Base-by-base conservation (phyloP, 2,888 invertebrate species). In the Drosophila melanosoma region DNA sequence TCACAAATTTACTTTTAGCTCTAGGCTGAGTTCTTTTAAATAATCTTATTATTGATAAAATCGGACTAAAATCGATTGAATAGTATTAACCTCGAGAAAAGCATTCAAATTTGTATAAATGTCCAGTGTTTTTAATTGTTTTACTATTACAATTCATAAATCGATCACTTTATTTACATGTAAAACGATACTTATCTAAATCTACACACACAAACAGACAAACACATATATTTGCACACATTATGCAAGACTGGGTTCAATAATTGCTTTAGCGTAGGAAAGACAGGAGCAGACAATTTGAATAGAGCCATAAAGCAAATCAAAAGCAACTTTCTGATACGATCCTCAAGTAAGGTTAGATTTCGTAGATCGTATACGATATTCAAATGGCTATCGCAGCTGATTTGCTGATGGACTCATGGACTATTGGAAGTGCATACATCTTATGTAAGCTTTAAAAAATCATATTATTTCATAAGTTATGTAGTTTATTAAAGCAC, bases 291-390 rank as follows among this genome's bases (percentile, higher is more conserved):
- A 36, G 67, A 52, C 60, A 51, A 33, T 58, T 59, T 65, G 56
- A 74, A 74, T 65, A 62, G 48, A 68, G 51, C 40, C 64, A 64
- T 65, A 63, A 38, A 38, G 7, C n/a, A 38, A 56, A n/a, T 35
- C 38, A 62, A 69, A 74, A 69, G 63, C 71, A 79, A 75, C 76
- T 67, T 63, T 74, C 66, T 20, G 60, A 61, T 68, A 76, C 73
- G 73, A 62, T 60, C 62, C 63, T 35, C 42, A 38, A 26, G 20
- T n/a, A 12, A 35, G 52, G 45, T 66, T 53, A 62, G 69, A 10
- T 53, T 40, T 59, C 29, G 52, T 15, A 61, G 35, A 67, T 42
- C 74, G 78, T 78, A 61, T 20, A 77, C 77, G 77, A 70, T 66
- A 77, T 77, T 77, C 66, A 57, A 32, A 26, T 48, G 26, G 12